Percentiles rank a stretch among this genome's conserved stretches.
Conservation (phyloP, 2,888 invertebrate species). For the Rhorus exstirpatorius region DNA sequence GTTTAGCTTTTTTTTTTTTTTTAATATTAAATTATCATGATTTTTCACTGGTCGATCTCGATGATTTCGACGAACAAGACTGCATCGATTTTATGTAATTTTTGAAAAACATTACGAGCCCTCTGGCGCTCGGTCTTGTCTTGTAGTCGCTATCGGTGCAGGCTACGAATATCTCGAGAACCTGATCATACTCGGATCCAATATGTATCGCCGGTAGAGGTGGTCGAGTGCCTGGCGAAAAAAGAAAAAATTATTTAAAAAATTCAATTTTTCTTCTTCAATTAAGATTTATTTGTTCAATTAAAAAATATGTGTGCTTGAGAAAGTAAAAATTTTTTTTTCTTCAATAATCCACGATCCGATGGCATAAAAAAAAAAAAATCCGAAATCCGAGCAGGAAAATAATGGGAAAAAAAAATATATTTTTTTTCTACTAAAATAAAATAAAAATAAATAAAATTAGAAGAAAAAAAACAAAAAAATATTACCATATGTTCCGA, state of each 20-base stretch:
- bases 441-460: too few relatives aligned
- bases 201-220: constrained; percentile 89
- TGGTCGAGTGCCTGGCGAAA: constrained; percentile 90
- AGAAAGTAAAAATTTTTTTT: too few relatives aligned
- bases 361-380: too few relatives aligned
- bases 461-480: background rate
- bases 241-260: background rate
- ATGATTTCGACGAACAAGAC: constrained; percentile 7
- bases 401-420: too few relatives aligned
- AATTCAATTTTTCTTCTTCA: too few relatives aligned
- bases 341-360: too few relatives aligned
- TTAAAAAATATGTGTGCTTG: too few relatives aligned
- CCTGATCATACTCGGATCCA: constrained; percentile 88
- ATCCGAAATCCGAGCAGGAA: too few relatives aligned
- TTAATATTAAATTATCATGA: constrained; percentile 3
- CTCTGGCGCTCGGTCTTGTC: constrained; percentile 89
- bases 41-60: constrained; percentile 15
- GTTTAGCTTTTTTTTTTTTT: too few relatives aligned
- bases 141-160: constrained; percentile 89
- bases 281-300: too few relatives aligned
- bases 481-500: constrained; percentile 73
- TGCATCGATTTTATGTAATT: constrained; percentile 77
- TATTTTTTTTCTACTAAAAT: too few relatives aligned
- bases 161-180: constrained; percentile 90
- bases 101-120: constrained; percentile 86